These are phyloP conservation scores for Heliconius cydno DNA, from an alignment of 2,888 invertebrate genomes.

Conservation along the genomic window DNA sequence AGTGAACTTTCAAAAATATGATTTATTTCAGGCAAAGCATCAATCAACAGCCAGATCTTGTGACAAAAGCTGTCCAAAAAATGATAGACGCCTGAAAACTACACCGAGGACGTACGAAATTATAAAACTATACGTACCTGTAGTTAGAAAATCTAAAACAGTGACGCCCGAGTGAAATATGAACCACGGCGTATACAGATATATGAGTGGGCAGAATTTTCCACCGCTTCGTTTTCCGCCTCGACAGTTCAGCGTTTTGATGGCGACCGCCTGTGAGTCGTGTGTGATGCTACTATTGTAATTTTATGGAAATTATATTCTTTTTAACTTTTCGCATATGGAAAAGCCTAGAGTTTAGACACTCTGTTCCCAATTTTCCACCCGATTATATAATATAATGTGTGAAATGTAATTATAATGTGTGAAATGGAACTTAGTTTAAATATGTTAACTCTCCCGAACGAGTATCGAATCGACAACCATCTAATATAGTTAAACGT, in stretches of 20 bases:
- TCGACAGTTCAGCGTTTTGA: slow-evolving; percentile 44
- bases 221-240: slow-evolving; percentile 43
- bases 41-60: background rate
- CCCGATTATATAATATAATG: too few relatives aligned
- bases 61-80: slow-evolving; percentile 13
- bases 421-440: too few relatives aligned
- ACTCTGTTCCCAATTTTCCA: too few relatives aligned
- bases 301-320: background rate
- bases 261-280: slow-evolving; percentile 35
- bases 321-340: background rate
- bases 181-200: slow-evolving; percentile 32
- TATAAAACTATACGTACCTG: slow-evolving; percentile 17
- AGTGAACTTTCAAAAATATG: background rate
- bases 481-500: background rate
- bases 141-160: slow-evolving; percentile 26
- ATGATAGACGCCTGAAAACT: slow-evolving; percentile 10
- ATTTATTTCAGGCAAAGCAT: background rate
- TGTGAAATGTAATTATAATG: too few relatives aligned
- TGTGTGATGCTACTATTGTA: background rate
- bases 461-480: background rate
- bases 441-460: too few relatives aligned
- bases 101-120: slow-evolving; percentile 8
- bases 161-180: slow-evolving; percentile 30
- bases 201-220: slow-evolving; percentile 43
- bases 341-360: too few relatives aligned